These are phyloP conservation scores for Xenops minutus DNA, from an alignment of 2,797 vertebrate genomes.

Conservation along the genomic window DNA sequence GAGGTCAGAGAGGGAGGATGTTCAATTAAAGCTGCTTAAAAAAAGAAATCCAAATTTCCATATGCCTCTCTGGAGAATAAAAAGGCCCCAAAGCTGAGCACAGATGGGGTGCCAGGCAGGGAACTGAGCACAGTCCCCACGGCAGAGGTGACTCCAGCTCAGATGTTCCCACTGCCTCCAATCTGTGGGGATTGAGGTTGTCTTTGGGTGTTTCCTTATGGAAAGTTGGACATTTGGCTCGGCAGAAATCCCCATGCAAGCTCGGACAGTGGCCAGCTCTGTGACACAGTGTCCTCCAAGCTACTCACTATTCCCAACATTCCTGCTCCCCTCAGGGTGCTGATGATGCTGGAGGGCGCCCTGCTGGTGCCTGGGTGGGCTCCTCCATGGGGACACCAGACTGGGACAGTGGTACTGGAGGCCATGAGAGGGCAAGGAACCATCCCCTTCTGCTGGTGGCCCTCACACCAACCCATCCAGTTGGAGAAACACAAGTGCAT, in stretches of 20 bases:
- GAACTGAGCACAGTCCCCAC: background rate
- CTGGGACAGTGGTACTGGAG: background rate
- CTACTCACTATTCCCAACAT: fast-evolving
- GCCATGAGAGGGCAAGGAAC: fast-evolving
- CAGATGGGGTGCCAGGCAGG: background rate
- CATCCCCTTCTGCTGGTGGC: background rate
- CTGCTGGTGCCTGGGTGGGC: background rate
- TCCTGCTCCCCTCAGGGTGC: fast-evolving
- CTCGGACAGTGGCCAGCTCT: background rate
- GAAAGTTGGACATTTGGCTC: background rate
- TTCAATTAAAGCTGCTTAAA: conserved; percentile 68
- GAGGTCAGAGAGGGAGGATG: background rate
- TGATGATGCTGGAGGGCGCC: fast-evolving
- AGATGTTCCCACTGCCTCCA: background rate
- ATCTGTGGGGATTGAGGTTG: background rate
- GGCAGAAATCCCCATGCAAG: background rate
- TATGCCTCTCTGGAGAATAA: background rate
- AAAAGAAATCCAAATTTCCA: conserved; percentile 60
- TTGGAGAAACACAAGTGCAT: background rate
- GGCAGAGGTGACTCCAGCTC: background rate
- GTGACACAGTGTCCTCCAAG: background rate
- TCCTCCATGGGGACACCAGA: background rate
- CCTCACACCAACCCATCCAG: background rate
- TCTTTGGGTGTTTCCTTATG: background rate
- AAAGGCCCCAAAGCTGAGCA: background rate